A percentile compares a stretch with the other conserved stretches of the same genome.
Conservation (phyloP, 2,888 invertebrate species). For the Notodonta ziczac region DNA sequence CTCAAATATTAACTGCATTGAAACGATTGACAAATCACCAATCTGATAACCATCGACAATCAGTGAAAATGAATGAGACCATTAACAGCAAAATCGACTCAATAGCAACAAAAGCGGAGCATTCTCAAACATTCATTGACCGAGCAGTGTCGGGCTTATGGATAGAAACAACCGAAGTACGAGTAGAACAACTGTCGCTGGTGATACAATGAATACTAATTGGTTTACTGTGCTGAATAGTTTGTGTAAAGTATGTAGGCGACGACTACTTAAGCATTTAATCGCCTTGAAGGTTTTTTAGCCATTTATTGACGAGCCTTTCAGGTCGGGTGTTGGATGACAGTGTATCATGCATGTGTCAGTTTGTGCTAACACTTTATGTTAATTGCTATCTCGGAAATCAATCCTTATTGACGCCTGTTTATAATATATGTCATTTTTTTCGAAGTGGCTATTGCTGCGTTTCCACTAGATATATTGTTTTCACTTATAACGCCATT, state of each 20-base stretch:
- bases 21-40: not conserved
- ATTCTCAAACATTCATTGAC: not conserved
- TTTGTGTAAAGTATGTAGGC: slow-evolving; percentile 19
- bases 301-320: not conserved
- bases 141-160: not conserved
- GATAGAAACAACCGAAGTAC: slow-evolving; percentile 27
- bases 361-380: not conserved
- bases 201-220: slow-evolving; percentile 63
- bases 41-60: not conserved
- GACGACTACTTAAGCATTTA: slow-evolving; percentile 30
- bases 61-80: not conserved
- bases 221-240: slow-evolving; percentile 52
- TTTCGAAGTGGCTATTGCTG: not conserved
- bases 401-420: not conserved
- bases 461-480: not conserved
- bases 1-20: not conserved
- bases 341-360: not conserved
- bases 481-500: not conserved
- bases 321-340: slow-evolving; percentile 1
- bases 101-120: not conserved
- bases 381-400: not conserved
- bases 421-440: too few species aligned
- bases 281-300: slow-evolving; percentile 29
- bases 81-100: not conserved
- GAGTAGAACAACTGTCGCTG: slow-evolving; percentile 29